These are phyloP conservation scores for Eptesicus fuscus DNA, from an alignment of 2,113 vertebrate species.

Conservation along the genomic window DNA sequence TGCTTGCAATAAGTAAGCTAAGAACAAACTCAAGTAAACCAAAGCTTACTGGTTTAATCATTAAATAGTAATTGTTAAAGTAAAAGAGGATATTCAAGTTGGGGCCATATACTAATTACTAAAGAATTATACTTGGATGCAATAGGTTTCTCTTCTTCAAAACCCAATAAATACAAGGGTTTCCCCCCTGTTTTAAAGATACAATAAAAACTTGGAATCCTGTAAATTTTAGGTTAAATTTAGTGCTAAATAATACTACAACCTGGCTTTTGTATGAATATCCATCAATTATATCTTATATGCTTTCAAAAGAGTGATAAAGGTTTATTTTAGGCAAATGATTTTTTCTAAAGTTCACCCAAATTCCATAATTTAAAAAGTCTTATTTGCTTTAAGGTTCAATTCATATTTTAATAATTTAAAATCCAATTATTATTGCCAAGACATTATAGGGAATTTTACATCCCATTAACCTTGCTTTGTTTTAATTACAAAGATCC, in stretches of 20 bases:
- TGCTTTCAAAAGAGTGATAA: conserved; percentile 1
- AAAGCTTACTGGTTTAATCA: background rate
- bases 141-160: background rate
- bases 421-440: conserved; percentile 86
- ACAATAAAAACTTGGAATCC: background rate
- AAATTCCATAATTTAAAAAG: conserved; percentile 61
- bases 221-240: background rate
- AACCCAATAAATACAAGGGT: background rate
- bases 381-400: conserved; percentile 72
- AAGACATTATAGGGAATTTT: conserved; percentile 91
- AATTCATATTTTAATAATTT: conserved; percentile 85
- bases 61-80: conserved; percentile 33
- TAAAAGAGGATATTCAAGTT: background rate
- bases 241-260: background rate
- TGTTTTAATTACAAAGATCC: conserved; percentile 94
- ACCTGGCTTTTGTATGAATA: background rate
- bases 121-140: background rate
- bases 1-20: background rate
- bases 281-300: background rate
- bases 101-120: background rate
- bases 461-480: conserved; percentile 93
- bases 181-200: background rate
- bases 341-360: conserved; percentile 57
- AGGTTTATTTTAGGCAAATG: conserved; percentile 58
- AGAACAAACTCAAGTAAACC: background rate